Base-by-base conservation (phyloP, 2,113 vertebrate species). In the Xyliphius kryptos region DNA sequence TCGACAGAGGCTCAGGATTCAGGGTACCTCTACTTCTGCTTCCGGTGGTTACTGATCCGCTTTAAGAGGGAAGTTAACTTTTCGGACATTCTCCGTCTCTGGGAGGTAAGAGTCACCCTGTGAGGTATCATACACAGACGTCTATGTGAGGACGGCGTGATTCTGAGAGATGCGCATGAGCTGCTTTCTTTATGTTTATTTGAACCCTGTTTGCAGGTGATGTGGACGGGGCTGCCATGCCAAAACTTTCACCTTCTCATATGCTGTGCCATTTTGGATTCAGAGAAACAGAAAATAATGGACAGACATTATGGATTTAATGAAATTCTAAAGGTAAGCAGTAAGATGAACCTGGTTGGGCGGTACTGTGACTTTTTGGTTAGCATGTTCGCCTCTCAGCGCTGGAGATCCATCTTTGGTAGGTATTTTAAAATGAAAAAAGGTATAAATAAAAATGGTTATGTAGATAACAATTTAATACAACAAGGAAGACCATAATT, bases 21-120 rank as follows among this genome's bases (percentile, higher is more conserved):
- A 7, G 96, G 94, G 53, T 98, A 92, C 72, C 83, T 99, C 38
- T 99, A 99, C 68, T 99, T 98, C 86, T 98, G 95, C 77, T 98
- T 98, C 83, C 92, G 96, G 20, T 99, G 96, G 96, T 82, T 99
- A 76, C 83, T 99, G 77, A 98, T 99, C 80, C 87, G 91, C 77
- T 99, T 99, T 73, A 99, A 98, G 85, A 90, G 96, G 72, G 96
- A 99, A 76, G 92, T 98, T 68, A 90, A 85, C 77, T 99, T 97
- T 87, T 90, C 90, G 80, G 93, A 97, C 69, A 92, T 95, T 73
- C 90, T 98, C 69, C 89, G 94, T 41, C 87, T 99, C 46, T 99
- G 96, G 96, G 96, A 99, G 94, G 96, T 32, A 6, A 32, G 26
- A n/a, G 26, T 32, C 26, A 32, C 26, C 7, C 2, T 1, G 26